A percentile compares a stretch with the other conserved stretches of the same genome.
These are phyloP conservation scores for Nyctibius grandis DNA, from an alignment of 2,797 vertebrate genomes.

Conservation along the genomic window DNA sequence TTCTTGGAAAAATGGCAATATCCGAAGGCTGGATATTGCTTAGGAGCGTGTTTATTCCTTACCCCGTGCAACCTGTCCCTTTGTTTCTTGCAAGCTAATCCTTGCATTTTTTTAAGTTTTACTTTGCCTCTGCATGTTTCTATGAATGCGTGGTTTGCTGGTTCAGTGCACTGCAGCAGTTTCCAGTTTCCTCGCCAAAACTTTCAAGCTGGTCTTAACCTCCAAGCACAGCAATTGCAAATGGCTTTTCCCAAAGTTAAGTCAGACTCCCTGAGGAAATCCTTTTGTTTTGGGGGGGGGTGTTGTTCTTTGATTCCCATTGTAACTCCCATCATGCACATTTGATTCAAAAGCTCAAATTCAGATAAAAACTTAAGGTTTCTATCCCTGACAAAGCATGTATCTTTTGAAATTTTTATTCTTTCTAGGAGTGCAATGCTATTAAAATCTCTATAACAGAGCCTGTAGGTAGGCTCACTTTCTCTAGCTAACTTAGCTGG, in stretches of 20 bases:
- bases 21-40: not conserved
- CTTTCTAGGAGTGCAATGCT: not conserved
- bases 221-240: not conserved
- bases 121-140: not conserved
- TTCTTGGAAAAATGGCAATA: not conserved
- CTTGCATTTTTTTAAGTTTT: not conserved
- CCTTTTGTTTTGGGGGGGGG: accelerated
- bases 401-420: not conserved
- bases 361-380: not conserved
- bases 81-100: not conserved
- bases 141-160: not conserved
- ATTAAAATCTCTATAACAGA: not conserved
- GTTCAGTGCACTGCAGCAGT: not conserved
- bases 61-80: not conserved
- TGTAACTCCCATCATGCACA: not conserved
- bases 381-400: not conserved
- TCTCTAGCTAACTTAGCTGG: not conserved
- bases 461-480: not conserved
- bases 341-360: not conserved
- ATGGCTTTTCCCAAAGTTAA: not conserved
- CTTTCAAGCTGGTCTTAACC: not conserved
- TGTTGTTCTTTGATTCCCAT: not conserved
- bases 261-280: not conserved
- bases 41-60: not conserved
- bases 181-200: not conserved